These are phyloP conservation scores for Pangasius mekongensis DNA, from an alignment of 2,797 vertebrate species.

Conservation along the genomic window DNA sequence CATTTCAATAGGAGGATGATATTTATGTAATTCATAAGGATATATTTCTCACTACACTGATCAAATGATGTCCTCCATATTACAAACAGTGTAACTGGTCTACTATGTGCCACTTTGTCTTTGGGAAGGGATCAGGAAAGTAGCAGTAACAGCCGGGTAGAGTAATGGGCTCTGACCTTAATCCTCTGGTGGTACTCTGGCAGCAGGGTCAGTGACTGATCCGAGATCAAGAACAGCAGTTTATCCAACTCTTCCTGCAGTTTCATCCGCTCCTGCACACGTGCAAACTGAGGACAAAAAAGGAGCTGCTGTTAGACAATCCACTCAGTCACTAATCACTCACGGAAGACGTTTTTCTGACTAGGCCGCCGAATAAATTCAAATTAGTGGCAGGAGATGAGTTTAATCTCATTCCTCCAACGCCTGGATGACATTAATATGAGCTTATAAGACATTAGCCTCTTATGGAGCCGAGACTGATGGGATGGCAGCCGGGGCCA, in stretches of 20 bases:
- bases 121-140: not conserved
- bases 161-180: slow-evolving; percentile 66
- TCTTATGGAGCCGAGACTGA: slow-evolving; percentile 13
- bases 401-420: slow-evolving; percentile 15
- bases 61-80: not conserved
- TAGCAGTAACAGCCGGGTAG: not conserved
- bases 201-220: slow-evolving; percentile 86
- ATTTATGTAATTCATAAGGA: not conserved
- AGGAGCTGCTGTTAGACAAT: not conserved
- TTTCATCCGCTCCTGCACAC: slow-evolving; percentile 77
- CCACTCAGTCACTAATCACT: not conserved
- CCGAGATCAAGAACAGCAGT: slow-evolving; percentile 83
- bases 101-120: not conserved
- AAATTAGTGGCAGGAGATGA: slow-evolving; percentile 2
- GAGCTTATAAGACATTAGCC: slow-evolving; percentile 47
- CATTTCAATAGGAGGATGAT: not conserved
- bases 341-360: not conserved
- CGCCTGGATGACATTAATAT: slow-evolving; percentile 31
- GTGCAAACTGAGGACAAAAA: slow-evolving; percentile 73
- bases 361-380: not conserved
- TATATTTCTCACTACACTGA: not conserved
- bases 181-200: slow-evolving; percentile 90
- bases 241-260: slow-evolving; percentile 84
- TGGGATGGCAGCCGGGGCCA: slow-evolving; percentile 17
- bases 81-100: not conserved